Percentiles rank a stretch among this genome's conserved stretches.
These are phyloP conservation scores for Betta splendens DNA, from an alignment of 2,797 vertebrate genomes.

Conservation along the genomic window DNA sequence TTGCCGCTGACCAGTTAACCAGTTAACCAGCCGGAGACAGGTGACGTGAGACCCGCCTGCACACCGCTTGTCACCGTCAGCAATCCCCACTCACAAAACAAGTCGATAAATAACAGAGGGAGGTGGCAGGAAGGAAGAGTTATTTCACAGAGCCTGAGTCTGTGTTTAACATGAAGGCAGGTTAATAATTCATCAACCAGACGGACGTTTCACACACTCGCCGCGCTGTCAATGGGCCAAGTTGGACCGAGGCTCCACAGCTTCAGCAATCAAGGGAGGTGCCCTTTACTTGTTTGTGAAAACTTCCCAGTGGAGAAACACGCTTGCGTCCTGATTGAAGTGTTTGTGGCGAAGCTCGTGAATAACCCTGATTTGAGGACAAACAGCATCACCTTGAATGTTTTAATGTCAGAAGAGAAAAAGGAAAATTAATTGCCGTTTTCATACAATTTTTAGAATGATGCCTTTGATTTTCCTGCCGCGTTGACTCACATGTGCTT, in stretches of 20 bases:
- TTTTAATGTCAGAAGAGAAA: background rate
- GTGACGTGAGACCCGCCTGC: slow-evolving; percentile 11
- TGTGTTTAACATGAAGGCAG: slow-evolving; percentile 2
- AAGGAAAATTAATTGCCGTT: background rate
- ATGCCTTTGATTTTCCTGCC: background rate
- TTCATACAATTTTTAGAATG: background rate
- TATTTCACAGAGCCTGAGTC: slow-evolving; percentile 5
- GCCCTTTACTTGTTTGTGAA: slow-evolving; percentile 14
- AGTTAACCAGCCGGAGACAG: slow-evolving; percentile 9
- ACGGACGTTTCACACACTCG: background rate
- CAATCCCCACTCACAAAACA: slow-evolving; percentile 17
- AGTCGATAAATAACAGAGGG: slow-evolving; percentile 6
- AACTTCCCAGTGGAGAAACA: slow-evolving; percentile 6
- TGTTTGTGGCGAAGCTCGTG: slow-evolving; percentile 1
- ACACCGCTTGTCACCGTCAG: slow-evolving; percentile 7
- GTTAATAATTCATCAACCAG: slow-evolving; percentile 12
- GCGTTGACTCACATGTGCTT: no score
- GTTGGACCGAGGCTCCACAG: slow-evolving; percentile 8
- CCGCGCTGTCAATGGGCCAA: slow-evolving; percentile 12
- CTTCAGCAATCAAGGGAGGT: slow-evolving; percentile 22
- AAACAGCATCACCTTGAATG: background rate
- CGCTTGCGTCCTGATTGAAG: slow-evolving; percentile 12
- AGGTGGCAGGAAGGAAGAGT: background rate
- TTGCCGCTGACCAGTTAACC: background rate
- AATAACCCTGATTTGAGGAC: slow-evolving; percentile 1